Evolutionary conservation across 2,113 vertebrate genomes (phyloP), one percentile per base, ranked within the genome.

Genomic region (Sciurus niger): DNA sequence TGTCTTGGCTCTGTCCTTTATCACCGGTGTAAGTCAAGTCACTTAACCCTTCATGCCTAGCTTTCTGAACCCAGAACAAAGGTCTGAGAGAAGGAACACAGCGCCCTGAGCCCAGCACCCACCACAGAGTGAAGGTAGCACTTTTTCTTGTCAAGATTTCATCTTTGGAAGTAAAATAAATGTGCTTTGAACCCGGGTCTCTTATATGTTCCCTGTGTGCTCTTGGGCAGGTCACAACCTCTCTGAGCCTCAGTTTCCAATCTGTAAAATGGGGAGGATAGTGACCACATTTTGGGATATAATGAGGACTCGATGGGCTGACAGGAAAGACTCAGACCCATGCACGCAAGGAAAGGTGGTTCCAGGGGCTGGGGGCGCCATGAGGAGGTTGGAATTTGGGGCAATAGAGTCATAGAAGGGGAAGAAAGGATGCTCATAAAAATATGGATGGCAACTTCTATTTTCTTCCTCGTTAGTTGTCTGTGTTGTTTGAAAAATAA

Each of bases 101-200:
- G 37, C 63, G 60, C 58, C 65, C 34, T 30, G 86, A 90, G 70
- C 73, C 70, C 32, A 91, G 93, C 22, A 6, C 34, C 34, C 76
- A 13, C n/a, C 7, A 73, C 17, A 40, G 30, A 80, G 76, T 22
- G 60, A 93, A 94, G 7, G 8, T 43, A 11, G 6, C 8, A 74
- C 8, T 46, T 73, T 20, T 72, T 58, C 74, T 82, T 92, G 76
- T 84, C 55, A 63, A 58, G 32, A 68, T 28, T 86, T 86, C 16
- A 72, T 85, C 30, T 95, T 77, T 92, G 93, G 82, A 89, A 55
- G 80, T 60, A 53, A 95, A 17, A 4, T 74, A 60, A 90, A 85
- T 46, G 11, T 87, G n/a, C 82, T 74, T 63, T 80, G 65, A 93
- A 51, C 8, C 22, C 53, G 72, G 10, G 11, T 72, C 46, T 93